Base-by-base conservation (phyloP, 2,888 invertebrate species). In the Dendrolimus pini region DNA sequence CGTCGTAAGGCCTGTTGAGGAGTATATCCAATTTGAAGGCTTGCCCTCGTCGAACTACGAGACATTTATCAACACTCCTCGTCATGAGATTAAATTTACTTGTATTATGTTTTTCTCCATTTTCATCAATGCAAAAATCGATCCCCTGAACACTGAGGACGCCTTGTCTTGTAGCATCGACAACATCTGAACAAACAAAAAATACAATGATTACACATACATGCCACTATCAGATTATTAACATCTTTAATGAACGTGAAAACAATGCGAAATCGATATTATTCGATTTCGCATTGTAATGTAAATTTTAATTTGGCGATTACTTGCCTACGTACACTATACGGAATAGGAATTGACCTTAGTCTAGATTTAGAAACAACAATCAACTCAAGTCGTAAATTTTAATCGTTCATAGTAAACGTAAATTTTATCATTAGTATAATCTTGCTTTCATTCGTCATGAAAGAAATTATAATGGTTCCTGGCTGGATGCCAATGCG, bases 131-230 rank as follows among this genome's bases (percentile, higher is more conserved):
- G n/a, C n/a, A n/a, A n/a, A n/a, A n/a, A n/a, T n/a, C n/a, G n/a
- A n/a, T n/a, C n/a, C n/a, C n/a, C n/a, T n/a, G n/a, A n/a, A n/a
- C n/a, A n/a, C n/a, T n/a, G n/a, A n/a, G n/a, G n/a, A n/a, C n/a
- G n/a, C n/a, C n/a, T n/a, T n/a, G 83, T 12, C 85, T 80, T 47
- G 87, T 85, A 54, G 85, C 86, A 70, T 91, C 92, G 63, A 80
- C 74, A 62, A 88, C 86, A 83, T 91, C 91, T 90, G 78, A 62
- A 77, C 75, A 71, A 70, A 74, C 55, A 70, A 66, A 71, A 59
- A 47, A 18, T 41, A 41, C 12, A 41, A 18, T 53, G 10, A 7
- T 52, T 1, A n/a, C n/a, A 14, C 18, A 53, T 52, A 53, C 47
- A 18, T 42, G 14, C 52, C 9, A 8, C 52, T 7, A 53, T 41